A percentile compares a stretch with the other conserved stretches of the same genome.
These are phyloP conservation scores for Leiothrix lutea DNA, from an alignment of 2,113 vertebrate genomes.

Conservation along the genomic window DNA sequence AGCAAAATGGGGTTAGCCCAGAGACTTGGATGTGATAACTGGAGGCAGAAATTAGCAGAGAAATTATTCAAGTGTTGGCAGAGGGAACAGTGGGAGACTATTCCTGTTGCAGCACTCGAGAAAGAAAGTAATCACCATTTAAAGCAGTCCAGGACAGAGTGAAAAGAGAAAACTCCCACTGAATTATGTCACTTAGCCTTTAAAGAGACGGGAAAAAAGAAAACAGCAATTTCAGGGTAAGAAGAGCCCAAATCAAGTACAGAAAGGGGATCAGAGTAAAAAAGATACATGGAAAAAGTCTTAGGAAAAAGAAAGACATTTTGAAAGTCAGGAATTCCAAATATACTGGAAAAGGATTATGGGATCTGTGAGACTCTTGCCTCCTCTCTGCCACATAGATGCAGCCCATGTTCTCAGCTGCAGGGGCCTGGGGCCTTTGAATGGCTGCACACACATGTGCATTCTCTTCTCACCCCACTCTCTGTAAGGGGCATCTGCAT, in stretches of 20 bases:
- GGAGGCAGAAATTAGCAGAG: background rate
- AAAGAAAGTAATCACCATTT: background rate
- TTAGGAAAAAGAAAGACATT: background rate
- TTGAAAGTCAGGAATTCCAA: background rate
- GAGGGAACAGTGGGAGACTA: background rate
- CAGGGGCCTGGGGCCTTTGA: accelerated
- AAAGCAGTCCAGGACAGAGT: background rate
- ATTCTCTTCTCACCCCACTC: background rate
- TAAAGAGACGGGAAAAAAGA: background rate
- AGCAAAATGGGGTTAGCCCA: background rate
- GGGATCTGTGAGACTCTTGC: background rate
- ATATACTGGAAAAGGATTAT: background rate
- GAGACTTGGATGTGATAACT: background rate
- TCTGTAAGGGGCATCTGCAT: accelerated
- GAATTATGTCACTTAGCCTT: background rate
- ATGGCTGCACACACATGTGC: accelerated
- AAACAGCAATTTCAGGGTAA: background rate
- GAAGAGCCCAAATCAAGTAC: background rate
- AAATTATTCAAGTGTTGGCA: background rate
- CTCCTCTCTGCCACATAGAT: background rate
- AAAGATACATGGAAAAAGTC: background rate
- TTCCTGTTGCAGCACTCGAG: background rate
- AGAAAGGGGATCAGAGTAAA: background rate
- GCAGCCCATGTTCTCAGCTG: background rate
- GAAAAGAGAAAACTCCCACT: background rate